Conservation (phyloP, 2,113 vertebrate genomes). For the Cisticola juncidis region DNA sequence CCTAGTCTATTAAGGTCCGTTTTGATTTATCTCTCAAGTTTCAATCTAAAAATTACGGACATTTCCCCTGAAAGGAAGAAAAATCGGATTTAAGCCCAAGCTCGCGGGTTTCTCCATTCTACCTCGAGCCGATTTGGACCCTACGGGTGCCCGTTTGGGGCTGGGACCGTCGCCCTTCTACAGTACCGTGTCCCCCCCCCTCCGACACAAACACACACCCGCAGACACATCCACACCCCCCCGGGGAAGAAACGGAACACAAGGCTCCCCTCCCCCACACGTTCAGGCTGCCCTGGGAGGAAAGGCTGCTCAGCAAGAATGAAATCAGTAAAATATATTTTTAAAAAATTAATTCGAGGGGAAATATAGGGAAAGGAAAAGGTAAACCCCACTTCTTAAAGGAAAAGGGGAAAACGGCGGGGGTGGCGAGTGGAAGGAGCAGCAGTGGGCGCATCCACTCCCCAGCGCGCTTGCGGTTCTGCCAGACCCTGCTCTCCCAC, state of each 20-base stretch:
- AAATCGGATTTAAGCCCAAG: not conserved
- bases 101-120: not conserved
- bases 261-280: slow-evolving; percentile 48
- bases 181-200: not conserved
- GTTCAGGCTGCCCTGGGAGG: not conserved
- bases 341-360: not conserved
- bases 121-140: not conserved
- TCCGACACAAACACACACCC: not conserved
- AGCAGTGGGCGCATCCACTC: not conserved
- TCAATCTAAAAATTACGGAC: slow-evolving; percentile 38
- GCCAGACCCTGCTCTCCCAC: not conserved
- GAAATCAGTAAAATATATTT: not conserved
- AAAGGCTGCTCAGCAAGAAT: not conserved
- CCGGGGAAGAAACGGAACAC: not conserved
- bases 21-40: slow-evolving; percentile 46
- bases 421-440: not conserved
- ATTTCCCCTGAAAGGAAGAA: slow-evolving; percentile 35
- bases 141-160: not conserved
- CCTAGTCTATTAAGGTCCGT: slow-evolving; percentile 33
- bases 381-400: not conserved
- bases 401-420: not conserved
- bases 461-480: not conserved
- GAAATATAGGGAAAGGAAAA: not conserved
- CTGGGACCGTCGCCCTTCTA: not conserved
- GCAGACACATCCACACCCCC: not conserved